Percentiles rank a stretch among this genome's conserved stretches.
Conservation (phyloP, 2,888 invertebrate species). For the Epicampocera succincta region DNA sequence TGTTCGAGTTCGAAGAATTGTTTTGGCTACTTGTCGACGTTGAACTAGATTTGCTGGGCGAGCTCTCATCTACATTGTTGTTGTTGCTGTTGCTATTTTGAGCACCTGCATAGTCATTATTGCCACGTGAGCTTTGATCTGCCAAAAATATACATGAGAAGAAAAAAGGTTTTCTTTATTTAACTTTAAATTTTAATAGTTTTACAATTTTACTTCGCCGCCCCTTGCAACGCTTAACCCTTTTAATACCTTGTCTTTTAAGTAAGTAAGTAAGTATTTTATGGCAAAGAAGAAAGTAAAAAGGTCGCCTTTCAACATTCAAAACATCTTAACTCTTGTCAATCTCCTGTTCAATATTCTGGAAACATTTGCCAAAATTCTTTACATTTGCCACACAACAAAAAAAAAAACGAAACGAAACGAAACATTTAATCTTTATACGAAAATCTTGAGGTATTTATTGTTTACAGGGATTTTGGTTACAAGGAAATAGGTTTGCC, state of each 20-base stretch:
- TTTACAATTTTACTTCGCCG: slow-evolving; percentile 20
- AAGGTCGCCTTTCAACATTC: slow-evolving; percentile 56
- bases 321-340: slow-evolving; percentile 68
- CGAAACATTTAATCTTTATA: slow-evolving; percentile 44
- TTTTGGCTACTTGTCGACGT: slow-evolving; percentile 64
- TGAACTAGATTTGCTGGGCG: slow-evolving; percentile 75
- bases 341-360: slow-evolving; percentile 58
- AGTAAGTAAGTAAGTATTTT: not conserved
- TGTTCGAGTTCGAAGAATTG: slow-evolving; percentile 57
- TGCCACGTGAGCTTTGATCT: slow-evolving; percentile 77
- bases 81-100: slow-evolving; percentile 72
- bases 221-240: slow-evolving; percentile 56
- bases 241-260: slow-evolving; percentile 15
- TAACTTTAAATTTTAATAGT: slow-evolving; percentile 25
- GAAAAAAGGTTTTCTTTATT: slow-evolving; percentile 31
- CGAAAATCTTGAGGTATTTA: slow-evolving; percentile 63
- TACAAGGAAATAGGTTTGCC: slow-evolving; percentile 68
- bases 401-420: slow-evolving; percentile 22
- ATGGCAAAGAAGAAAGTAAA: not conserved
- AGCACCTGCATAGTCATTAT: slow-evolving; percentile 75
- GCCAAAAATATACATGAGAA: too few relatives aligned
- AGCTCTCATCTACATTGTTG: slow-evolving; percentile 76
- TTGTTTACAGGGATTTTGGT: slow-evolving; percentile 65
- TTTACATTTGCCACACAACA: slow-evolving; percentile 31
- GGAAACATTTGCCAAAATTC: slow-evolving; percentile 48